A percentile compares a stretch with the other conserved stretches of the same genome.
Evolutionary conservation across 1,140 invertebrate species (phyloP).

Genomic region (Hylaeus anthracinus): DNA sequence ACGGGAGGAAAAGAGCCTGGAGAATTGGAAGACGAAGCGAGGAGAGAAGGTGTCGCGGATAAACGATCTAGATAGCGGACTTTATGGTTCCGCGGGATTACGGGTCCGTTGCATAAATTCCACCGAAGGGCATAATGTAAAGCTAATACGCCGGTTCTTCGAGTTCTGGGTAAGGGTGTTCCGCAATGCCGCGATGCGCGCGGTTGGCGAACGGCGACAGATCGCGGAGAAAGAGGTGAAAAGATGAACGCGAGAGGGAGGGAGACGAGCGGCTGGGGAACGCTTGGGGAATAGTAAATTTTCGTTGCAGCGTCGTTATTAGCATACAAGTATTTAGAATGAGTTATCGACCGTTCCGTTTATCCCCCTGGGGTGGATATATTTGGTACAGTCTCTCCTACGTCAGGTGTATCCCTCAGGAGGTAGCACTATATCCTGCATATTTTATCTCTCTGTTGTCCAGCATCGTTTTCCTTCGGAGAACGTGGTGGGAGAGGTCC

Average conservation of each 20-base stretch:
- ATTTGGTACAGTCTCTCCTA: slow-evolving; percentile 53
- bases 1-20: not conserved
- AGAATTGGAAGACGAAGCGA: slow-evolving; percentile 1
- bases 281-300: slow-evolving; percentile 73
- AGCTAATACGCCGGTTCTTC: slow-evolving; percentile 66
- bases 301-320: slow-evolving; percentile 71
- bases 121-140: slow-evolving; percentile 64
- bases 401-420: slow-evolving; percentile 72
- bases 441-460: slow-evolving; percentile 58
- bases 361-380: slow-evolving; percentile 65
- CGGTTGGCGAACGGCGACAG: slow-evolving; percentile 8
- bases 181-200: not conserved
- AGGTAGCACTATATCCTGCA: slow-evolving; percentile 63
- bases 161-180: slow-evolving; percentile 21
- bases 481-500: not conserved
- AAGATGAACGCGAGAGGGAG: not conserved
- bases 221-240: not conserved
- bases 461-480: slow-evolving; percentile 9
- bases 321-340: slow-evolving; percentile 77
- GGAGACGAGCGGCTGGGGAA: slow-evolving; percentile 34
- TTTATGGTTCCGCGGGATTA: slow-evolving; percentile 61
- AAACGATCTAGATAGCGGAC: slow-evolving; percentile 64
- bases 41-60: slow-evolving; percentile 39
- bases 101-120: slow-evolving; percentile 68
- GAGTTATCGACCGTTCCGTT: slow-evolving; percentile 71